Base-by-base conservation (phyloP, 2,113 vertebrate species). In the Spheniscus mendiculus region DNA sequence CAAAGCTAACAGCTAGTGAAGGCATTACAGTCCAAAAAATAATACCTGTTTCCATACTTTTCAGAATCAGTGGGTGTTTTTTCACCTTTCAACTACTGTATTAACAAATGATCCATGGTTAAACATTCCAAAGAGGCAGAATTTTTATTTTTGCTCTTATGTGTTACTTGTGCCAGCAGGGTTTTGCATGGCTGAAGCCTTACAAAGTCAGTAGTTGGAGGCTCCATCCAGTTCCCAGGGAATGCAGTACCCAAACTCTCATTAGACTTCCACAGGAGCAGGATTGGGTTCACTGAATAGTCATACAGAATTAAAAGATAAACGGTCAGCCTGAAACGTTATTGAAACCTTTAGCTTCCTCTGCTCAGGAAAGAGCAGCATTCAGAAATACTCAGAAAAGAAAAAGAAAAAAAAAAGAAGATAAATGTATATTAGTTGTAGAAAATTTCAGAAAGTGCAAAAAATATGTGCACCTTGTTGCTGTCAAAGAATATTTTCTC, bases 151-250 rank as follows among this genome's bases (percentile, higher is more conserved):
- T 89, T 95, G 45, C 88, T 93, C 59, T 73, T 89, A 44, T 45
- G 63, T 2, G 0, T 85, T 88, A 34, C 83, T 96, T 77, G 89
- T 96, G 93, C 87, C 95, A 97, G 87, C 84, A 93, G 91, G 81
- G 97, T 91, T 97, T 96, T 96, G 90, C 97, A 97, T 93, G 95
- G 94, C 90, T 97, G 95, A 90, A 96, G 95, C 89, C 84, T 95
- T 78, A 97, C 96, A 96, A 96, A 96, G 84, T 95, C 93, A 56
- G 62, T 63, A 77, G 76, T 77, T 87, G 84, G 73, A 94, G 79
- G 63, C 82, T 94, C 15, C 61, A 27, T 91, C 95, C 87, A 86
- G 76, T 96, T 97, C 93, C 84, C 93, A 94, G 93, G 95, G 91
- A 95, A 96, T n/a, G 74, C 59, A 55, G 82, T 95, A 62, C 84